Base-by-base conservation (phyloP, 1,140 invertebrate species). In the Archegozetes longisetosus region DNA sequence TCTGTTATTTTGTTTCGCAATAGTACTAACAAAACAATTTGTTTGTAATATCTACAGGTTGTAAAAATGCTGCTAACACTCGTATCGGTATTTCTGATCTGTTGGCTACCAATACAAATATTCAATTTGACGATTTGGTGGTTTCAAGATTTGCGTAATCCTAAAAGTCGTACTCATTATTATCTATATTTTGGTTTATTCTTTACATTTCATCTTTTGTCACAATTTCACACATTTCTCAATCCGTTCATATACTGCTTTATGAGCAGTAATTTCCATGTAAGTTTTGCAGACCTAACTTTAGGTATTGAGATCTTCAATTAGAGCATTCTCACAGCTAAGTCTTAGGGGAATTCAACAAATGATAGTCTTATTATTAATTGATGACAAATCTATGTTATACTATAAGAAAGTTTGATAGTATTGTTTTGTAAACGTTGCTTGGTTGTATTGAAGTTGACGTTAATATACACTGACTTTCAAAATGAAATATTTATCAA, bases 231-330 rank as follows among this genome's bases (percentile, higher is more conserved):
- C 71, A 85, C 84, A 12, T 86, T 85, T 25, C 80, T 89, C 62
- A 91, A 91, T 71, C 88, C 88, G 0, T 79, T 91, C 49, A 81
- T 91, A 3, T 91, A 91, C 70, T 88, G 86, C 67, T 80, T 88
- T 65, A 85, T 90, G 79, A 88, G 85, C 27, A 80, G 82, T 46
- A 87, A 86, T 70, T 89, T 92, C 69, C 78, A 86, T 66, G 77
- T 80, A 46, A 84, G 82, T 46, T 9, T 40, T 40, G 17, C 17
- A n/a, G 6, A 40, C 32, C 6, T 9, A 9, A 9, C 17, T 40
- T 40, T 40, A 9, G 6, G 32, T 40, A 17, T 40, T 17, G 17
- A 40, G 17, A 40, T 40, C 32, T 40, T 17, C 32, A 9, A 40
- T 9, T 40, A 40, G 6, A 9, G 17, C 6, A 40, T 40, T 40